These are phyloP conservation scores for Meandrusa payeni DNA, from an alignment of 2,888 invertebrate genomes.

Conservation along the genomic window DNA sequence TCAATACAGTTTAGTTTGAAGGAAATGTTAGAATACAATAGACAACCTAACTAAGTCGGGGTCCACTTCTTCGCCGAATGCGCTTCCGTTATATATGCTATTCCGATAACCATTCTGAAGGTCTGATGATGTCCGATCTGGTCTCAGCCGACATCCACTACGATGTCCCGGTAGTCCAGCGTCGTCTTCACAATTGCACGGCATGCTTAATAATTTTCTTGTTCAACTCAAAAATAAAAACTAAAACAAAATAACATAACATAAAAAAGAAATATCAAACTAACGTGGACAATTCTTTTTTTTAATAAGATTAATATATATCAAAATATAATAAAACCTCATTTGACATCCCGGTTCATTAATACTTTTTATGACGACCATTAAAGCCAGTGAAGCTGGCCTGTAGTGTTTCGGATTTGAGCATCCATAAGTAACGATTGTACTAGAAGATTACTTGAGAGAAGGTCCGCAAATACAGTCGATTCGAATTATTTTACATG, in stretches of 20 bases:
- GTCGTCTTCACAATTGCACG: slow-evolving; percentile 48
- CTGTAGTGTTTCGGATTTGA: too few species aligned
- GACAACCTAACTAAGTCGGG: slow-evolving; percentile 52
- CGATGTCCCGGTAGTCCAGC: slow-evolving; percentile 36
- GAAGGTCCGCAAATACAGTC: too few species aligned
- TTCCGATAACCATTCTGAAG: slow-evolving; percentile 39
- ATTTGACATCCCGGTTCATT: too few species aligned
- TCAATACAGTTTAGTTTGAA: too few species aligned
- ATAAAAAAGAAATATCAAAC: background rate
- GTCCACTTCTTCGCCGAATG: slow-evolving; percentile 33
- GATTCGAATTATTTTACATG: too few species aligned
- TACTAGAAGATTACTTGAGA: too few species aligned
- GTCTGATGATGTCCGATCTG: slow-evolving; percentile 28
- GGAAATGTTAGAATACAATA: background rate
- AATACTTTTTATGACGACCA: too few species aligned
- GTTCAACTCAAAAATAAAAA: slow-evolving; percentile 15
- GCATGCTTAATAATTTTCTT: slow-evolving; percentile 43
- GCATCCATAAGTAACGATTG: too few species aligned
- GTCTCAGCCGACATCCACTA: slow-evolving; percentile 40
- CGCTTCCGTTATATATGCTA: slow-evolving; percentile 41
- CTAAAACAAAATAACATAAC: slow-evolving; percentile 20
- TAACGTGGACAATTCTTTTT: too few species aligned
- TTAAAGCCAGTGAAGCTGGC: too few species aligned
- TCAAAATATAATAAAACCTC: too few species aligned
- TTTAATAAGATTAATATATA: too few species aligned